phyloP scores from a whole-genome alignment of 2,113 vertebrate species.

The Zeus faber region DNA sequence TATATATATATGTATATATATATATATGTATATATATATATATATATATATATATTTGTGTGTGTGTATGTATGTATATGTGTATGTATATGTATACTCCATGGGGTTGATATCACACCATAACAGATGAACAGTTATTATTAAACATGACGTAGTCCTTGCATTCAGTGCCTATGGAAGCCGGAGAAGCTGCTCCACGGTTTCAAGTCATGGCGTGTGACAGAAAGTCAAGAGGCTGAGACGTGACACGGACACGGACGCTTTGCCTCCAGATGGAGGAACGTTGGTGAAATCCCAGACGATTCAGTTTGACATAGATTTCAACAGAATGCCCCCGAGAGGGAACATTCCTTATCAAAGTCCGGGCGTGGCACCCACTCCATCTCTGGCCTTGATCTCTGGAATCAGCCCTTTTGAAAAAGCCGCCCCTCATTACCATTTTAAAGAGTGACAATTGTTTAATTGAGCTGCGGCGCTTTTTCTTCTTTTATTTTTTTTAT shows the following conservation, averaged over 20 bases:
- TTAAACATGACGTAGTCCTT: neutral
- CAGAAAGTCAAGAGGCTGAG: no score
- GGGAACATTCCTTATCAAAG: neutral
- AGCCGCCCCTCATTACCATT: slow-evolving; percentile 20
- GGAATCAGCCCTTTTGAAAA: slow-evolving; percentile 15
- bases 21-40: no score
- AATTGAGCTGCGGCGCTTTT: neutral
- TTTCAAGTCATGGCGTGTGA: slow-evolving; percentile 19
- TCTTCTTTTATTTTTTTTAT: neutral
- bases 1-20: no score
- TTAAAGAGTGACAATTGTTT: no score
- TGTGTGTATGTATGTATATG: no score
- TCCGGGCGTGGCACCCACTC: slow-evolving; percentile 17
- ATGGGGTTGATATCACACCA: neutral
- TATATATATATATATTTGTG: no score
- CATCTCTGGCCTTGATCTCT: slow-evolving; percentile 15
- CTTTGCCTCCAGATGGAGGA: no score
- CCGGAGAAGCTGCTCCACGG: slow-evolving; percentile 23
- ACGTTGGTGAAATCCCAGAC: no score
- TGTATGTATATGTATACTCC: no score
- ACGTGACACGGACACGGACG: no score
- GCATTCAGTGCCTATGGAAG: slow-evolving; percentile 59
- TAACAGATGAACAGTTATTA: neutral
- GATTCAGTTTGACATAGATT: no score
- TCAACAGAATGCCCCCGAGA: neutral